phyloP scores from a whole-genome alignment of 2,797 vertebrate species.

The Prionace glauca region DNA sequence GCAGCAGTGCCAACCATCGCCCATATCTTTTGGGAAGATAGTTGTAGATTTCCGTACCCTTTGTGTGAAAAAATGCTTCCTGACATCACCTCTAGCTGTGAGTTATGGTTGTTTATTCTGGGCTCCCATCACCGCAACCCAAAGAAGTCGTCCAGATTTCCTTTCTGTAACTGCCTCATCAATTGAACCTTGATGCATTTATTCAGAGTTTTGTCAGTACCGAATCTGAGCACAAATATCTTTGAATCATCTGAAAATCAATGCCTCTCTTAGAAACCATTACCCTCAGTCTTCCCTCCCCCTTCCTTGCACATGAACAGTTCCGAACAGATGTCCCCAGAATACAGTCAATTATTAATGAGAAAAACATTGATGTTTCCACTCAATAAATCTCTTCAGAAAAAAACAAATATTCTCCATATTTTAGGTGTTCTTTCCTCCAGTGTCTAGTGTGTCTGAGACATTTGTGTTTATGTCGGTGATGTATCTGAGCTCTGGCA shows the following conservation, averaged over 20 bases:
- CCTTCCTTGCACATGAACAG: not conserved
- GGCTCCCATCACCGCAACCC: too few species aligned
- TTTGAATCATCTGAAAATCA: not conserved
- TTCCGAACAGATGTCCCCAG: not conserved
- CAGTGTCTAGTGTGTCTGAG: not conserved
- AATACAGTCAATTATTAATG: conserved; percentile 19
- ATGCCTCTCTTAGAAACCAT: not conserved
- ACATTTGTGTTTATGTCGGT: not conserved
- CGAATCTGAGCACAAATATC: not conserved
- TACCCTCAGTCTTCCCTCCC: not conserved
- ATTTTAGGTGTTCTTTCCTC: not conserved
- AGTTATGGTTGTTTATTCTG: not conserved
- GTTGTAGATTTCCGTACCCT: not conserved
- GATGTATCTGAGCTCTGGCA: not conserved
- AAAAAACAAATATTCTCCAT: not conserved
- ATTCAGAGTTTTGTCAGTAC: not conserved
- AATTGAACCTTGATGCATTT: not conserved
- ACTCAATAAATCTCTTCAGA: not conserved
- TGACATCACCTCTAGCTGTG: not conserved
- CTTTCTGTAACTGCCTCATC: not conserved
- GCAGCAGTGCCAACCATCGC: not conserved
- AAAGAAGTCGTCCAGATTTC: not conserved
- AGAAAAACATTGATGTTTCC: conserved; percentile 14
- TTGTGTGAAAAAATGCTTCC: not conserved
- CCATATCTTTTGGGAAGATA: not conserved